These are phyloP conservation scores for Circaetus gallicus DNA, from an alignment of 2,113 vertebrate species.

Conservation along the genomic window DNA sequence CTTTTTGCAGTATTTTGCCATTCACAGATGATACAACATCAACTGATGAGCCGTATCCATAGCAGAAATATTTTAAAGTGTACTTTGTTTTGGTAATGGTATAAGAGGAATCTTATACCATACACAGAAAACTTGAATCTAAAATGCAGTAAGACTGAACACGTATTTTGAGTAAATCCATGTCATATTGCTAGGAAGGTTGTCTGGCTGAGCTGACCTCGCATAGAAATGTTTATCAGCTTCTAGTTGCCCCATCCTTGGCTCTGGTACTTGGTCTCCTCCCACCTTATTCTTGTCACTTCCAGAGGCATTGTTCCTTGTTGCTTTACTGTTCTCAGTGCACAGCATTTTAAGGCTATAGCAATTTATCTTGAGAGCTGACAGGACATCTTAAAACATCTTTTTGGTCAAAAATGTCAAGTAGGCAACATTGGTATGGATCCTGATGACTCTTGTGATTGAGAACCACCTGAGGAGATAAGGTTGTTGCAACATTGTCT, in stretches of 20 bases:
- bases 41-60: neutral
- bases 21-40: neutral
- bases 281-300: neutral
- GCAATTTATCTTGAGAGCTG: neutral
- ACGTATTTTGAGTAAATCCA: neutral
- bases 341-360: neutral
- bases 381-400: neutral
- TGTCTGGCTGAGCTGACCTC: neutral
- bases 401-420: neutral
- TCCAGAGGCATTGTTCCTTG: neutral
- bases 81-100: neutral
- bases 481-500: neutral
- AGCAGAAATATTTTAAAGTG: neutral
- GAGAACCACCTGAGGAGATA: neutral
- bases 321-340: neutral
- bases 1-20: neutral
- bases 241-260: neutral
- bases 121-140: neutral
- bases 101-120: neutral
- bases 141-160: neutral
- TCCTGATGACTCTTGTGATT: neutral
- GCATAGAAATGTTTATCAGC: neutral
- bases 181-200: neutral
- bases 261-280: neutral
- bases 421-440: neutral